Base-by-base conservation (phyloP, 2,888 invertebrate genomes). In the Drosophila mettleri region DNA sequence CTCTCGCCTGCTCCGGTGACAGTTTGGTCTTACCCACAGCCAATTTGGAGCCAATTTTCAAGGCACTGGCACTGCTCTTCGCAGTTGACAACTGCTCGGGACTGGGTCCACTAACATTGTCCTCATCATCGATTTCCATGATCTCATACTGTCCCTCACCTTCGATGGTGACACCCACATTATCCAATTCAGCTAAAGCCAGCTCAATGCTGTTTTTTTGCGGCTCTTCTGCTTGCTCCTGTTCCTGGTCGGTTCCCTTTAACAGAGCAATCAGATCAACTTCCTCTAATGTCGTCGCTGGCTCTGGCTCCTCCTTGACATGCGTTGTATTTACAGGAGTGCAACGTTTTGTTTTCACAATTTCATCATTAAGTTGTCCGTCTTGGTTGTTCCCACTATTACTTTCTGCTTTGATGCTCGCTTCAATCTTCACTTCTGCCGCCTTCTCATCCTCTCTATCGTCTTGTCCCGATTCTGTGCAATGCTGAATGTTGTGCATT, bases 221-320 rank as follows among this genome's bases (percentile, higher is more conserved):
- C 10, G 64, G 33, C 14, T 33, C 59, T 9, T n/a, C n/a, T 7
- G 24, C 12, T 14, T 10, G 46, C 8, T 61, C 53, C 46, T 93
- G 93, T 66, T 94, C 93, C 83, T 69, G 66, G 24, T 94, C 94
- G 65, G 94, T 93, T 77, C 94, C 93, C 22, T 94, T 94, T 34
- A 94, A 88, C 27, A 93, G 92, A 65, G 93, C 94, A 16, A 94
- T 93, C 64, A 92, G 78, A 64, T 92, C 92, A 18, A 90, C 90
- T 54, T 92, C 90, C 14, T 89, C 85, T 10, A 91, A 49, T 0
- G 86, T 51, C 16, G 57, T 63, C 12, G 27, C 36, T 22, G 67
- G 27, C 22, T 14, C 31, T 10, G 52, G 18, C 6, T 62, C 49
- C 6, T 51, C 57, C 8, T 63, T 71, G 0, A 27, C 24, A 5